phyloP scores from a whole-genome alignment of 2,113 vertebrate genomes.

The Zonotrichia leucophrys region DNA sequence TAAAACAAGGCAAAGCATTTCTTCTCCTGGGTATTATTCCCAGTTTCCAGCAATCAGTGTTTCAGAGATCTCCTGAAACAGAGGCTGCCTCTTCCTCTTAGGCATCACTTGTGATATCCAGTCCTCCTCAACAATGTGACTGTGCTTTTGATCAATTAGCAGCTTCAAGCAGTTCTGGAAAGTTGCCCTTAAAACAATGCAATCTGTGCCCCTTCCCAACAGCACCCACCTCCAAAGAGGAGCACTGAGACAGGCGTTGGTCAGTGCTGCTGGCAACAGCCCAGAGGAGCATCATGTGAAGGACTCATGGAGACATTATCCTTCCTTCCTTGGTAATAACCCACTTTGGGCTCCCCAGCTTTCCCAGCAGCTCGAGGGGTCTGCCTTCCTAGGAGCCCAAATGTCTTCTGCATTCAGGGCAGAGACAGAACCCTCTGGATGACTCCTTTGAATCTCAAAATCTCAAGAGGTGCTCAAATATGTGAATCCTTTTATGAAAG shows the following conservation, averaged over 20 bases:
- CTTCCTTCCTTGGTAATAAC: not conserved
- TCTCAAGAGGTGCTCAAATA: not conserved
- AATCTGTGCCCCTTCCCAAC: not conserved
- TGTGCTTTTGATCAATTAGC: not conserved
- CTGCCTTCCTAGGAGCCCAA: not conserved
- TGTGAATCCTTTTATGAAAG: not conserved
- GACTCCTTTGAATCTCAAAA: not conserved
- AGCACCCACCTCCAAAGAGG: not conserved
- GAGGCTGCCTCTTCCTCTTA: not conserved
- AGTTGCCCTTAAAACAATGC: not conserved
- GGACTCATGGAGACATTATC: rapidly evolving
- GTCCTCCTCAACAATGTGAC: not conserved
- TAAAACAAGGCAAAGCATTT: not conserved
- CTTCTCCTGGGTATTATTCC: not conserved
- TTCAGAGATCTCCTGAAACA: not conserved
- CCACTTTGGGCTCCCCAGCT: not conserved
- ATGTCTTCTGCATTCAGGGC: not conserved
- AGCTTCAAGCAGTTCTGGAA: not conserved
- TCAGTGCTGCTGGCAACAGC: not conserved
- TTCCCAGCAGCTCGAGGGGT: not conserved
- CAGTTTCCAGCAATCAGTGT: not conserved
- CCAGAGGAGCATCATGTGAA: not conserved
- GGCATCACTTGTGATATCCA: not conserved
- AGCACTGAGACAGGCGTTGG: not conserved
- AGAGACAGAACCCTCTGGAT: rapidly evolving